These are phyloP conservation scores for Bombus turneri DNA, from an alignment of 1,140 invertebrate genomes.

Conservation along the genomic window DNA sequence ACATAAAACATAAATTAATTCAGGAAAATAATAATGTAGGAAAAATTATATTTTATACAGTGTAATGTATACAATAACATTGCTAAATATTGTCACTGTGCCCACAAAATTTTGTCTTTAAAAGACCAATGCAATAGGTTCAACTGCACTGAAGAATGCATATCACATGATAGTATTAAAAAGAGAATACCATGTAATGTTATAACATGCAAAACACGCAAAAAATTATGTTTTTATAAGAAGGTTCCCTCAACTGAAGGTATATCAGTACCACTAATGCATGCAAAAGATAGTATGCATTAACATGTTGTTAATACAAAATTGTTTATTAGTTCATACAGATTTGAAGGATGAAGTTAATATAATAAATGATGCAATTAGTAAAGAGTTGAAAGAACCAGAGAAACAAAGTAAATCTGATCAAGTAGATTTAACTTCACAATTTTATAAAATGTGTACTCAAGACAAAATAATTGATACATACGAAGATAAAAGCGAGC, in stretches of 20 bases:
- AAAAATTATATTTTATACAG: neutral
- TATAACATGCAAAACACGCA: conserved; percentile 29
- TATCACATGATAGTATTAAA: neutral
- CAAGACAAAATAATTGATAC: conserved; percentile 5
- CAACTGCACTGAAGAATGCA: conserved; percentile 6
- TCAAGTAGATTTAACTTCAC: neutral
- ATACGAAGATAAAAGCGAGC: conserved; percentile 1
- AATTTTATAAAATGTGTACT: neutral
- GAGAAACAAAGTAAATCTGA: conserved; percentile 7
- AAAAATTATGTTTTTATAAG: neutral
- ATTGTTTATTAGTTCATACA: conserved; percentile 9
- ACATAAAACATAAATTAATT: neutral
- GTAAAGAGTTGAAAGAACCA: neutral
- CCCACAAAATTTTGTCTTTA: conserved; percentile 10
- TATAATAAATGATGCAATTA: neutral
- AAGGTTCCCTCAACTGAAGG: conserved; percentile 1
- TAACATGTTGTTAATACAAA: neutral
- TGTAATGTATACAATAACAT: conserved; percentile 11
- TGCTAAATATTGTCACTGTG: conserved; percentile 32
- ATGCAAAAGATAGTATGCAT: neutral
- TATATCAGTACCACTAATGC: neutral
- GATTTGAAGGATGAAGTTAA: neutral
- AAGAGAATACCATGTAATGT: conserved; percentile 13
- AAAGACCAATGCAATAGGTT: conserved; percentile 11
- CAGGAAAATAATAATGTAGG: neutral